Conservation (phyloP, 2,888 invertebrate genomes). For the Drosophila anomalata region DNA sequence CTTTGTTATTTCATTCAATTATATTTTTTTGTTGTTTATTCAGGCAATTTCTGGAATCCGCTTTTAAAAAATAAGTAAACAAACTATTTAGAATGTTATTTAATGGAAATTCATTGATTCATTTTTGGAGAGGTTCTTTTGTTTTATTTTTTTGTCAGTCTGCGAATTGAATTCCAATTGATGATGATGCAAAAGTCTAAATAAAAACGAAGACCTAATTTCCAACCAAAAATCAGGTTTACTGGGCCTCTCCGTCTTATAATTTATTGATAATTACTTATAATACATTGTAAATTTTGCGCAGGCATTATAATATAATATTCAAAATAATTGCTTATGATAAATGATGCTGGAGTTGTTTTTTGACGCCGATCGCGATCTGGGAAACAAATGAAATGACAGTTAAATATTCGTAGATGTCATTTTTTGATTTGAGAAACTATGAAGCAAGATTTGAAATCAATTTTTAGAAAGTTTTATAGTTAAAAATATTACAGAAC, state of each 20-base stretch:
- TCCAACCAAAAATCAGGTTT: constrained; percentile 59
- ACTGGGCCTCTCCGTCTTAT: constrained; percentile 32
- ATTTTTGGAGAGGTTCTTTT: constrained; percentile 36
- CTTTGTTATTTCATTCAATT: constrained; percentile 31
- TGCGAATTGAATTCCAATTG: constrained; percentile 19
- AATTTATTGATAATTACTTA: constrained; percentile 40
- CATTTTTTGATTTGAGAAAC: not conserved
- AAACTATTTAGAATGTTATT: constrained; percentile 18
- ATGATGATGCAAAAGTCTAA: constrained; percentile 75
- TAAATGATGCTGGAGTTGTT: constrained; percentile 29
- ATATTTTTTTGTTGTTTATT: constrained; percentile 15
- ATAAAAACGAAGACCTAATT: constrained; percentile 76
- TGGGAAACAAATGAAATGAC: constrained; percentile 31
- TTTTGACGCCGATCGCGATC: constrained; percentile 24
- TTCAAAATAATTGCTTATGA: constrained; percentile 37
- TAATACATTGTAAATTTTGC: constrained; percentile 35
- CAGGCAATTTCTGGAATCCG: constrained; percentile 26
- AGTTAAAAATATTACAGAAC: not conserved
- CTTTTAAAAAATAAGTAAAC: constrained; percentile 26
- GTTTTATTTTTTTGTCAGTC: constrained; percentile 22
- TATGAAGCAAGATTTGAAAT: not conserved
- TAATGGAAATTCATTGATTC: constrained; percentile 48
- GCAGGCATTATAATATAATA: constrained; percentile 36
- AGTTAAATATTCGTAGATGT: constrained; percentile 20
- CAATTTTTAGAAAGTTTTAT: not conserved